phyloP scores from a whole-genome alignment of 2,113 vertebrate genomes.

The Delphinus delphis region DNA sequence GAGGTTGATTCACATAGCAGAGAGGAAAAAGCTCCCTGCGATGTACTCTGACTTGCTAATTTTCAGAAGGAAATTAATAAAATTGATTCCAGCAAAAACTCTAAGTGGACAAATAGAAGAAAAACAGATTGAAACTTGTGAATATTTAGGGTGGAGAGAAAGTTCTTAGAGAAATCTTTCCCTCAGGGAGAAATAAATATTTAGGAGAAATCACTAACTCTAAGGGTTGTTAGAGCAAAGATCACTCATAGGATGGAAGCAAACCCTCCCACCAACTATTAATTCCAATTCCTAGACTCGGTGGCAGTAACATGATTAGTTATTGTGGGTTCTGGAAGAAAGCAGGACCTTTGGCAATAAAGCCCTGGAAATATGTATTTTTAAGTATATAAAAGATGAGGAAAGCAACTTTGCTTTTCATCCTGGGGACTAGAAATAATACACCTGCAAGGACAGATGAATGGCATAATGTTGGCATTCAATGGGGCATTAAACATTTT shows the following conservation, averaged over 20 bases:
- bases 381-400: constrained; percentile 83
- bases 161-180: constrained; percentile 77
- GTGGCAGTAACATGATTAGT: constrained; percentile 81
- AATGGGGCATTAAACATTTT: constrained; percentile 82
- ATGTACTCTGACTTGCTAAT: constrained; percentile 73
- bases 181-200: constrained; percentile 78
- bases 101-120: constrained; percentile 68
- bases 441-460: constrained; percentile 86
- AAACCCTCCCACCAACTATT: constrained; percentile 66
- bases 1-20: neutral
- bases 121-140: constrained; percentile 73
- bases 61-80: constrained; percentile 68
- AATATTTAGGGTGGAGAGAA: constrained; percentile 59
- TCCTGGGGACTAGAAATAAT: constrained; percentile 85
- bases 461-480: constrained; percentile 83
- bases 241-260: constrained; percentile 73
- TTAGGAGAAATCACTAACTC: constrained; percentile 78
- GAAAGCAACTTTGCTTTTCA: constrained; percentile 78
- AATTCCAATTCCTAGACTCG: constrained; percentile 67
- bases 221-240: constrained; percentile 70
- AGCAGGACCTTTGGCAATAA: constrained; percentile 75
- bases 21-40: constrained; percentile 34
- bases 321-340: constrained; percentile 82
- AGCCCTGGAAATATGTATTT: constrained; percentile 80
- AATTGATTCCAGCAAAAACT: constrained; percentile 71